A percentile compares a stretch with the other conserved stretches of the same genome.
Evolutionary conservation across 2,888 invertebrate genomes (phyloP).

Genomic region (Anorthoa munda): DNA sequence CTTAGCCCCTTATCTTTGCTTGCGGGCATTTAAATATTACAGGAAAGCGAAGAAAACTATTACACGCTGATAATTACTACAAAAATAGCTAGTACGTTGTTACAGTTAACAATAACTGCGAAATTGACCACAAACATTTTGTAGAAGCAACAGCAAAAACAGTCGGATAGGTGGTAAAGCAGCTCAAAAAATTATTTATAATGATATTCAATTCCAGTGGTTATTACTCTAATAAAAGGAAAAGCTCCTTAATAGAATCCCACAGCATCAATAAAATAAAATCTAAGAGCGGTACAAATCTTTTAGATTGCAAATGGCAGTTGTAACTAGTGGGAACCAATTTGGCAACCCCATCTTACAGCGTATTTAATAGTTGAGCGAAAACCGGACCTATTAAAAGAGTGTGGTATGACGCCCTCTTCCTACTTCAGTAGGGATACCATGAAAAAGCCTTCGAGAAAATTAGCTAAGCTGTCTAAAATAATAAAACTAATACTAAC

Average conservation of each 20-base stretch:
- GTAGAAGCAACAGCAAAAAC: not conserved
- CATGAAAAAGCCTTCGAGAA: conserved; percentile 18
- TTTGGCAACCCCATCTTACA: conserved; percentile 69
- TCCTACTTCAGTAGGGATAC: conserved; percentile 34
- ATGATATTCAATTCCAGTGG: not conserved
- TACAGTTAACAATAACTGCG: not conserved
- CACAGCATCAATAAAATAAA: conserved; percentile 60
- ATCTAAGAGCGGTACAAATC: conserved; percentile 57
- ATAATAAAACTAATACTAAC: too few relatives aligned
- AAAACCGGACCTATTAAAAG: conserved; percentile 69
- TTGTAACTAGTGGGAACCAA: conserved; percentile 67
- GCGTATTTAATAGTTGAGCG: conserved; percentile 64
- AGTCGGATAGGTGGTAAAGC: not conserved
- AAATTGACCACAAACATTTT: not conserved
- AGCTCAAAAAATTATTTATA: conserved; percentile 1
- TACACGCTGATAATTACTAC: too few relatives aligned
- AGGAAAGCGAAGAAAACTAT: not conserved
- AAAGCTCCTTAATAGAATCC: conserved; percentile 28
- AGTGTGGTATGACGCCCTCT: conserved; percentile 37
- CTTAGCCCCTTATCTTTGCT: too few relatives aligned
- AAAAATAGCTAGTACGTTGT: not conserved
- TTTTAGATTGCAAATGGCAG: conserved; percentile 63
- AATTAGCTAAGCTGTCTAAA: not conserved
- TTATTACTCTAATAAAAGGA: conserved; percentile 42
- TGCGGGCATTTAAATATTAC: not conserved